Conservation (phyloP, 2,113 vertebrate genomes). For the Sapajus apella region DNA sequence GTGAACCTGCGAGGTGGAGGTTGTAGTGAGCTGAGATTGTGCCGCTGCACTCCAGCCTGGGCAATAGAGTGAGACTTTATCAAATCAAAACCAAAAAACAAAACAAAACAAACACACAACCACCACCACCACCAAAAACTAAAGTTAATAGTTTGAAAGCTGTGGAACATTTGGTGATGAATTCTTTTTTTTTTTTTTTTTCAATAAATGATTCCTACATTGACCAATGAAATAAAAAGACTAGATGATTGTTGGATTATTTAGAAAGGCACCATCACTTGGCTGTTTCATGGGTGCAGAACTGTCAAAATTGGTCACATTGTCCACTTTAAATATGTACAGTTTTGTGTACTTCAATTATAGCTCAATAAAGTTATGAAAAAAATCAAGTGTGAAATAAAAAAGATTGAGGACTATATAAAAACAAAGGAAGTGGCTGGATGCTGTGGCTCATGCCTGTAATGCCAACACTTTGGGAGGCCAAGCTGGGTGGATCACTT, state of each 20-base stretch:
- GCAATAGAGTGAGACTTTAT: no score
- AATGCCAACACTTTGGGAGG: no score
- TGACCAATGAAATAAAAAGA: neutral
- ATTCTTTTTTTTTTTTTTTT: neutral
- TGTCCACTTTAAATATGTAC: neutral
- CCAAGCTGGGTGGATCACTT: no score
- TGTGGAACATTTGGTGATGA: neutral
- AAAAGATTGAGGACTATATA: neutral
- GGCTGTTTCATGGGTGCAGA: neutral
- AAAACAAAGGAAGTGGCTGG: no score
- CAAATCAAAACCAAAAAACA: no score
- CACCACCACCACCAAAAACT: no score
- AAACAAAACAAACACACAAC: no score
- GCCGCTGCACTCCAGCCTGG: no score
- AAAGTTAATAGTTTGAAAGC: neutral
- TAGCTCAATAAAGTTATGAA: neutral
- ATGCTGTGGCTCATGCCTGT: no score
- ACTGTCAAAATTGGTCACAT: neutral
- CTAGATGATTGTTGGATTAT: neutral
- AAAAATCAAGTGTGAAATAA: neutral
- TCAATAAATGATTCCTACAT: neutral
- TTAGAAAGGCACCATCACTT: neutral
- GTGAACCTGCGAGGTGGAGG: no score
- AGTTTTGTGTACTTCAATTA: neutral
- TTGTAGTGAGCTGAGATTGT: no score